Conservation (phyloP, 2,888 invertebrate genomes). For the Sarcophaga caerulescens region DNA sequence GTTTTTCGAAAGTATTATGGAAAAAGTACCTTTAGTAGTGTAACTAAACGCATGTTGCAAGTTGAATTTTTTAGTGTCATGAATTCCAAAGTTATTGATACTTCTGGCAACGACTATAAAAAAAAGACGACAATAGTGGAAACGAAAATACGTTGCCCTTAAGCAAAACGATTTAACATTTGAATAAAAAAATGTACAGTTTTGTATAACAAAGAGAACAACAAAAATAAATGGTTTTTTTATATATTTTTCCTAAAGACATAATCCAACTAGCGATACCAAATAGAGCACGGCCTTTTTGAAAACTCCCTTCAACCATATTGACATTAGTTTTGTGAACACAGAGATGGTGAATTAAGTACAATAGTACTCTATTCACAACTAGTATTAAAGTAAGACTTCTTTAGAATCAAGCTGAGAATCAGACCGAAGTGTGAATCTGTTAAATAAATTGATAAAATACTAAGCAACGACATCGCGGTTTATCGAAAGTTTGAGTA, state of each 20-base stretch:
- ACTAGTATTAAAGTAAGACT: too few species aligned
- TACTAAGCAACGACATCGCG: too few species aligned
- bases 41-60: not conserved
- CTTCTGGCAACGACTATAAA: not conserved
- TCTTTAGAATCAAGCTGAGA: too few species aligned
- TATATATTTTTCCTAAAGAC: slow-evolving; percentile 33
- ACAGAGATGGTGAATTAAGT: too few species aligned
- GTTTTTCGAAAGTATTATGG: too few species aligned
- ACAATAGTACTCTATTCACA: too few species aligned
- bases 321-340: slow-evolving; percentile 45
- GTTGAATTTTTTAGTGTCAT: slow-evolving; percentile 8
- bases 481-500: too few species aligned
- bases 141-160: slow-evolving; percentile 31
- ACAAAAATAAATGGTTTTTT: slow-evolving; percentile 25
- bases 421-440: too few species aligned
- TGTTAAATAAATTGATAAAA: too few species aligned
- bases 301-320: slow-evolving; percentile 42
- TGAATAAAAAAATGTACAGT: slow-evolving; percentile 34
- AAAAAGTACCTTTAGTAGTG: not conserved
- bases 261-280: slow-evolving; percentile 43
- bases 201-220: slow-evolving; percentile 44
- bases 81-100: slow-evolving; percentile 33
- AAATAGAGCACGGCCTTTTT: slow-evolving; percentile 39
- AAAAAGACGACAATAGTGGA: slow-evolving; percentile 43
- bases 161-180: slow-evolving; percentile 63